Base-by-base conservation (phyloP, 2,113 vertebrate species). In the Hoplias malabaricus region DNA sequence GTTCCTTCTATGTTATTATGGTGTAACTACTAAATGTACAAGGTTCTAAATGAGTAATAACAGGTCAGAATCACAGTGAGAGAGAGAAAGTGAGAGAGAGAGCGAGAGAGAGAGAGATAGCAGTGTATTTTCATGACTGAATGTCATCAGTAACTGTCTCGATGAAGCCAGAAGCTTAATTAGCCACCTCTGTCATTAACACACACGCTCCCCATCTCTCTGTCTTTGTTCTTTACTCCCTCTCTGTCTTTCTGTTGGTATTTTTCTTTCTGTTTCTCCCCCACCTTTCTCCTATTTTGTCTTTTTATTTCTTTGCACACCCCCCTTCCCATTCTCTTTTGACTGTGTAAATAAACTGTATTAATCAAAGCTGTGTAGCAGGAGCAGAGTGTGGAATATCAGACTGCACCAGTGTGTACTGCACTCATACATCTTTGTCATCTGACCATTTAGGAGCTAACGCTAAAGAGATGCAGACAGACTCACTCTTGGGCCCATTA, bases 291-390 rank as follows among this genome's bases (percentile, higher is more conserved):
- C 14, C 1, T 5, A 5, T 11, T 1, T 19, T 48, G 0, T 48
- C 46, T 48, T 11, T n/a, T 13, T 46, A 2, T 16, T 46, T 3
- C 8, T 16, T 46, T 16, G 1, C 93, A 92, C 94, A 93, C 89
- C 90, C 95, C 97, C 94, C 95, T 98, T 98, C 96, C 95, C 94
- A 96, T 94, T 89, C 93, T 93, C 91, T 92, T 96, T 96, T 98
- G 96, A 97, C 95, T 94, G 94, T 93, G 91, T 92, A 96, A 96
- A 96, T 95, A 95, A 96, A 94, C 93, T 92, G 94, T 94, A 97
- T 98, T 96, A 97, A 98, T 99, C 95, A 98, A 96, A 96, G 95
- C 95, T 97, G 96, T 96, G 95, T 95, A 94, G 94, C 90, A 92
- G 94, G 94, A 94, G 96, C 95, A 95, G 95, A 96, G 94, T 96